Evolutionary conservation across 2,888 invertebrate genomes (phyloP).

Genomic region (Cybosia mesomella): DNA sequence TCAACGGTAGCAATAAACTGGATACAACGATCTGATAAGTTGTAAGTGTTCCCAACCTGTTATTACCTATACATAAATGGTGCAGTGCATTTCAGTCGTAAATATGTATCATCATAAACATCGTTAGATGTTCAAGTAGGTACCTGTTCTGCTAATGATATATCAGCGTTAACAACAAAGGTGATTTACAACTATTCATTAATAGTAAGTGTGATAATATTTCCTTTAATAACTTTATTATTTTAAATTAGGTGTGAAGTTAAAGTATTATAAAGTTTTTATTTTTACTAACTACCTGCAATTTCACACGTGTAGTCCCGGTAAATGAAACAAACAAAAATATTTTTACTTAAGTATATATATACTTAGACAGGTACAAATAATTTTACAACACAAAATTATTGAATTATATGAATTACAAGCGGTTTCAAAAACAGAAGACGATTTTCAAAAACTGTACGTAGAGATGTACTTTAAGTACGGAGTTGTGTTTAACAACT

Average conservation of each 20-base stretch:
- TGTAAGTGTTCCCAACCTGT: conserved; percentile 52
- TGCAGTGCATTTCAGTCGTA: conserved; percentile 46
- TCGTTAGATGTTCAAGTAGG: conserved; percentile 29
- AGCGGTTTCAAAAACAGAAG: background rate
- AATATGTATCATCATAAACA: conserved; percentile 45
- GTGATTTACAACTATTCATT: background rate
- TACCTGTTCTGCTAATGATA: conserved; percentile 7
- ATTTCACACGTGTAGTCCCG: too few relatives aligned
- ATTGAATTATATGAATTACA: background rate
- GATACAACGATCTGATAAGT: conserved; percentile 58
- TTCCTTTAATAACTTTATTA: background rate
- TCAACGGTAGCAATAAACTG: conserved; percentile 55
- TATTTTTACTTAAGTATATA: background rate
- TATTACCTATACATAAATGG: conserved; percentile 61
- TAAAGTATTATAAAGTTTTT: background rate
- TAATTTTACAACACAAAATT: background rate
- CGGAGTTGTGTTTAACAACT: too few relatives aligned
- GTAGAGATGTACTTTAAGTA: too few relatives aligned
- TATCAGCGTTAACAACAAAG: background rate
- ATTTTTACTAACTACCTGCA: background rate
- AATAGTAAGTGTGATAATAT: background rate
- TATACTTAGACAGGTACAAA: background rate
- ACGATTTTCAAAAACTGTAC: background rate
- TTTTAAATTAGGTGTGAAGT: background rate
- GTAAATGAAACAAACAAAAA: background rate